Percentiles rank a stretch among this genome's conserved stretches.
These are phyloP conservation scores for Bucorvus abyssinicus DNA, from an alignment of 2,797 vertebrate genomes.

Conservation along the genomic window DNA sequence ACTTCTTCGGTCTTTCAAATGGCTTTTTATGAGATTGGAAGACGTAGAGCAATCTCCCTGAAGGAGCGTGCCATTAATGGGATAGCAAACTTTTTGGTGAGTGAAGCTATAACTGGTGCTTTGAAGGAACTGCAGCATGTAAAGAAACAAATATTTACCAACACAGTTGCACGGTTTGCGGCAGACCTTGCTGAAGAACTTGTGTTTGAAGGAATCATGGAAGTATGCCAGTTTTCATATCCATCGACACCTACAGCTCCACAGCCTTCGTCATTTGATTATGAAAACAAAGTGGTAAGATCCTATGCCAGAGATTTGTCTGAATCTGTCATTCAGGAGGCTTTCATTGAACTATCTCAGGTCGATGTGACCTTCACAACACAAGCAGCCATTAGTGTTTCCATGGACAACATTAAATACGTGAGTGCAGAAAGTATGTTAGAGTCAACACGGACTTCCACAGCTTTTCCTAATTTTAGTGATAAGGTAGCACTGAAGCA, in stretches of 20 bases:
- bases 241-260: constrained; percentile 84
- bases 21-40: constrained; percentile 96
- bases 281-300: constrained; percentile 86
- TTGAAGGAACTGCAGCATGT: constrained; percentile 89
- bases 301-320: constrained; percentile 95
- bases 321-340: constrained; percentile 97
- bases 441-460: constrained; percentile 77
- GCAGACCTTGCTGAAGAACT: constrained; percentile 95
- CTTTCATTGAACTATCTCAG: constrained; percentile 96
- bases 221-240: constrained; percentile 97
- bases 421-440: constrained; percentile 81
- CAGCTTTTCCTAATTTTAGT: constrained; percentile 73
- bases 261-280: constrained; percentile 76
- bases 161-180: constrained; percentile 87
- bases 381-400: constrained; percentile 93
- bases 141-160: constrained; percentile 94
- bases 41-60: constrained; percentile 85
- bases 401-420: constrained; percentile 87
- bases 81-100: constrained; percentile 89
- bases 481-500: constrained; percentile 58
- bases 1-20: constrained; percentile 96
- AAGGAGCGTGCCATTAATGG: constrained; percentile 90
- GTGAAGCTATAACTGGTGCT: constrained; percentile 90
- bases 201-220: constrained; percentile 98
- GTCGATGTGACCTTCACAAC: constrained; percentile 90